Evolutionary conservation across 2,797 vertebrate species (phyloP).

Genomic region (Paedocypris micromegethes): DNA sequence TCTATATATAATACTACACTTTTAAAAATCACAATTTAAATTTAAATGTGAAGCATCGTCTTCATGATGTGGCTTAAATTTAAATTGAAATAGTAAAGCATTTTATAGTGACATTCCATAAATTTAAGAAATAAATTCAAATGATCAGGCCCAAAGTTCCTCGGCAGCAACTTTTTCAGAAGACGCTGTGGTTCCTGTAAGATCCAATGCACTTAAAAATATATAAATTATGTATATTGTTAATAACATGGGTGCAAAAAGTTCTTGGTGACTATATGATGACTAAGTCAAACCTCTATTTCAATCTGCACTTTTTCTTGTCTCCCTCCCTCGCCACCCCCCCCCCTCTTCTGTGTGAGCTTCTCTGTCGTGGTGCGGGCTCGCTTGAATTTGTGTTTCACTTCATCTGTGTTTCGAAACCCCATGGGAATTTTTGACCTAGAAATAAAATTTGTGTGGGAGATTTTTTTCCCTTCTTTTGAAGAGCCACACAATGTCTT

Average conservation of each 20-base stretch:
- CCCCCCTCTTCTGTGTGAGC: slow-evolving; percentile 42
- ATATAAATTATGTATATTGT: not conserved
- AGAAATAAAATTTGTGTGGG: slow-evolving; percentile 70
- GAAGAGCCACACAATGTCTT: slow-evolving; percentile 62
- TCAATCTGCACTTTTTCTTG: slow-evolving; percentile 3
- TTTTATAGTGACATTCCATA: too few relatives aligned
- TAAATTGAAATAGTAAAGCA: too few relatives aligned
- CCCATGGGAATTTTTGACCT: slow-evolving; percentile 66
- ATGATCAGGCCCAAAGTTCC: too few relatives aligned
- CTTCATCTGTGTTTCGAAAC: slow-evolving; percentile 58
- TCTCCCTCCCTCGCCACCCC: slow-evolving; percentile 21
- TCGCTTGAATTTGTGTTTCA: slow-evolving; percentile 44
- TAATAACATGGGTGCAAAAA: slow-evolving; percentile 21
- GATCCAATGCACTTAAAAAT: slow-evolving; percentile 4
- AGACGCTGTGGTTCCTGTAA: not conserved
- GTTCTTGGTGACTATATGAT: slow-evolving; percentile 10
- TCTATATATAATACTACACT: too few relatives aligned
- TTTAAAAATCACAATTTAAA: too few relatives aligned
- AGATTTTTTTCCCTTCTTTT: slow-evolving; percentile 63
- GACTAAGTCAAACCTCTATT: slow-evolving; percentile 7
- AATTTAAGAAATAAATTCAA: too few relatives aligned
- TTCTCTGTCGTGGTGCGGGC: slow-evolving; percentile 26
- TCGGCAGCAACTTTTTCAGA: not conserved
- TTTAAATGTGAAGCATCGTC: too few relatives aligned
- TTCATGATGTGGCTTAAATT: too few relatives aligned